Percentiles rank a stretch among this genome's conserved stretches.
These are phyloP conservation scores for Stenchaetothrips biformis DNA, from an alignment of 2,888 invertebrate genomes.

Conservation along the genomic window DNA sequence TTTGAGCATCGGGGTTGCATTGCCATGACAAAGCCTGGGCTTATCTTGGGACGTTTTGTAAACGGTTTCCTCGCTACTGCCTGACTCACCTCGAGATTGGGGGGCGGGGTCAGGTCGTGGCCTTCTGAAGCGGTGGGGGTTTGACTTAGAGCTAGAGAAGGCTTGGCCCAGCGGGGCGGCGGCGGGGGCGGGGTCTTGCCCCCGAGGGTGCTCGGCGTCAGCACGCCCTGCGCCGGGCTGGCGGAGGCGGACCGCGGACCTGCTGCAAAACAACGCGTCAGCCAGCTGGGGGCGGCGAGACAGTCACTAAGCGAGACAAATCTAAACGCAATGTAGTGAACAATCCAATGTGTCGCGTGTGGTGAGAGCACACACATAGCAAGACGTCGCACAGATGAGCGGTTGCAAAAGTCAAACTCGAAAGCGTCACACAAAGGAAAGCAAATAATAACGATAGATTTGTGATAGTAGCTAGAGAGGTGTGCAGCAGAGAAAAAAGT, in stretches of 20 bases:
- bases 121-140: constrained; percentile 53
- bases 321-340: no score
- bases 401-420: no score
- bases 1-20: no score
- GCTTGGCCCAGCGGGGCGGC: constrained; percentile 80
- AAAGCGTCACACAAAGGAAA: no score
- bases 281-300: constrained; percentile 30
- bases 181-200: constrained; percentile 69
- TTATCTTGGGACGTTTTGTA: not conserved
- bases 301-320: not conserved
- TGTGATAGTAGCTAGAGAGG: not conserved
- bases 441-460: not conserved
- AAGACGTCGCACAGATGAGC: no score
- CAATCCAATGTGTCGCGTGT: no score
- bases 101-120: constrained; percentile 43
- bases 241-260: constrained; percentile 40
- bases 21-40: not conserved
- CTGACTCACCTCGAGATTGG: constrained; percentile 39
- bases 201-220: constrained; percentile 35
- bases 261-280: constrained; percentile 22
- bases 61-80: no score
- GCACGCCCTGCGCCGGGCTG: constrained; percentile 41
- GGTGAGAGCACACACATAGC: no score
- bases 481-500: no score
- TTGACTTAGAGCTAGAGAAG: constrained; percentile 49